Evolutionary conservation across 92 coral and sea anemone species (phyloP).

Genomic region (Meandrina meandrites): DNA sequence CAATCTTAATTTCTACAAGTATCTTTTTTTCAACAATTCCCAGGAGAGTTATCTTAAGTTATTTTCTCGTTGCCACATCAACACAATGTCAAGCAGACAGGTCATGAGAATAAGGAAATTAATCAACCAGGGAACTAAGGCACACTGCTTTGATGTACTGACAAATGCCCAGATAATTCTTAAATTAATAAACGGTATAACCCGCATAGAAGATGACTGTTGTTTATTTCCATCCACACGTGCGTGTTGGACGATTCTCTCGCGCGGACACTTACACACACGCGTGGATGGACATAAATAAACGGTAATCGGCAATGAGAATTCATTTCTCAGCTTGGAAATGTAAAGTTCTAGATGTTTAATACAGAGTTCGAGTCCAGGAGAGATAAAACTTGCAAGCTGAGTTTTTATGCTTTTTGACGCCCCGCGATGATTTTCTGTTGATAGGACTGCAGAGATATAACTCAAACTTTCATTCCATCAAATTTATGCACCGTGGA

Average conservation of each 20-base stretch:
- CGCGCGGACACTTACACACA: no score
- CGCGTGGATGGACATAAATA: no score
- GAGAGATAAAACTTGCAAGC: background rate
- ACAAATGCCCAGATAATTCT: background rate
- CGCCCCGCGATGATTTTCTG: background rate
- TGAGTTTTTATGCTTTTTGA: background rate
- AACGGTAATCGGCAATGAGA: background rate
- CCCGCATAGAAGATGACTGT: no score
- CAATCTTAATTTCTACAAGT: no score
- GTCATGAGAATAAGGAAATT: no score
- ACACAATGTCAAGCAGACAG: background rate
- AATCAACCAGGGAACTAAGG: background rate
- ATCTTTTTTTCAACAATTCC: no score
- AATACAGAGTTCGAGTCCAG: background rate
- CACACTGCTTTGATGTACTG: background rate
- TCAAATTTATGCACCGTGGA: background rate
- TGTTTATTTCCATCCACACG: no score
- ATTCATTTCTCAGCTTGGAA: background rate
- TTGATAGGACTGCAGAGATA: background rate
- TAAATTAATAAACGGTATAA: no score
- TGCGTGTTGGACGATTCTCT: no score
- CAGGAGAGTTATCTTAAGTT: no score
- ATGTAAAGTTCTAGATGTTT: background rate
- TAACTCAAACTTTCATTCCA: background rate
- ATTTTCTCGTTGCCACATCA: no score